Percentiles rank a stretch among this genome's conserved stretches.
These are phyloP conservation scores for Nysson spinosus DNA, from an alignment of 2,888 invertebrate genomes.

Conservation along the genomic window DNA sequence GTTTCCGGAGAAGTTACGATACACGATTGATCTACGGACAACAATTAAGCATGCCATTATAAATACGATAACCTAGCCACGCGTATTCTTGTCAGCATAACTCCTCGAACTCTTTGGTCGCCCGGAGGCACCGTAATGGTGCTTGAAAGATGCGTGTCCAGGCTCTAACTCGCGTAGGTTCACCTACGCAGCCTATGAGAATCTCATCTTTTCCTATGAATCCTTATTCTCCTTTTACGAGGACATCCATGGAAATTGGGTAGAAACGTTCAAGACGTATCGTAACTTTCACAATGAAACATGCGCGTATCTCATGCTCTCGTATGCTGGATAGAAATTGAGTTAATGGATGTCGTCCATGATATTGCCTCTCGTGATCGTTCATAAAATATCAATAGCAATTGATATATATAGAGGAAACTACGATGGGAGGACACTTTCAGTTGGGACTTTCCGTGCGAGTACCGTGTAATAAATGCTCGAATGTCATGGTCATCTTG, in stretches of 20 bases:
- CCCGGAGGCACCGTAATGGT: conserved; percentile 59
- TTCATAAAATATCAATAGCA: no score
- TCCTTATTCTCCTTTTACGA: background rate
- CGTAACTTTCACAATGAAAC: conserved; percentile 15
- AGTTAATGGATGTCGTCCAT: no score
- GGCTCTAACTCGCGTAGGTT: conserved; percentile 43
- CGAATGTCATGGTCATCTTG: conserved; percentile 52
- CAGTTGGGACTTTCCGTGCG: background rate
- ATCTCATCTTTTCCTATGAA: conserved; percentile 28
- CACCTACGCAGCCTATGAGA: conserved; percentile 62
- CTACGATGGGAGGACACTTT: background rate
- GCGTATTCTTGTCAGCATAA: conserved; percentile 50
- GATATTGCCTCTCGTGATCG: no score
- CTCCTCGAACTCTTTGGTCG: conserved; percentile 53
- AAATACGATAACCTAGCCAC: conserved; percentile 53
- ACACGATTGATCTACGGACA: conserved; percentile 65
- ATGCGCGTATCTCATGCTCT: background rate
- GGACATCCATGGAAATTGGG: conserved; percentile 13
- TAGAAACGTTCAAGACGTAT: conserved; percentile 28
- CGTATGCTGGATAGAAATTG: background rate
- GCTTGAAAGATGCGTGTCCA: conserved; percentile 54
- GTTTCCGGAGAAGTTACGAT: conserved; percentile 64
- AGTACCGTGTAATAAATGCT: conserved; percentile 57
- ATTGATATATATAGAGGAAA: conserved; percentile 10
- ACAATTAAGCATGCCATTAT: conserved; percentile 68